Conservation (phyloP, 2,113 vertebrate species). For the Turnix velox region DNA sequence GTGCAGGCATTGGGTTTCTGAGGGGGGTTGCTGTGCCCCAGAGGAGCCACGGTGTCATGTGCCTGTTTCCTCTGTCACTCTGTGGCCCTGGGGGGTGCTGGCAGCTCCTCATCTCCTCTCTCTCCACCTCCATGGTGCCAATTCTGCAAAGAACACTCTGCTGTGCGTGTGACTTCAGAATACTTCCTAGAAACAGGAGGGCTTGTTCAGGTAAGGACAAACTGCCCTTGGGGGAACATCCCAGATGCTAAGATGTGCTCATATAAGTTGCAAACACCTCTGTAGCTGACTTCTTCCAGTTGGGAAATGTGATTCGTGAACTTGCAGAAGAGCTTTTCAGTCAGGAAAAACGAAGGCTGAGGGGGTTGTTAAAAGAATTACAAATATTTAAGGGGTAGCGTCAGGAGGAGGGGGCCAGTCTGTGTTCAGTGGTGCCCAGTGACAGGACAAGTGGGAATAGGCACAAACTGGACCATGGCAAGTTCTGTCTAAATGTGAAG, state of each 20-base stretch:
- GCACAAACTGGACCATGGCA: too few species aligned
- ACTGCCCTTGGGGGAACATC: rapidly evolving
- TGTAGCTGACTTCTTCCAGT: too few species aligned
- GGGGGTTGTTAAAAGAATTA: too few species aligned
- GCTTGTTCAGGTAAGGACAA: not conserved
- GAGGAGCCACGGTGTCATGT: not conserved
- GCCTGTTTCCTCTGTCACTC: not conserved
- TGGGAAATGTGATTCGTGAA: too few species aligned
- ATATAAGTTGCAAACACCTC: not conserved
- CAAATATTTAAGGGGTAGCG: too few species aligned
- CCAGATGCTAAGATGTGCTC: rapidly evolving
- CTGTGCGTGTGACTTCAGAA: rapidly evolving
- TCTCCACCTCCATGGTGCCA: not conserved
- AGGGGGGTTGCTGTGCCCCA: not conserved
- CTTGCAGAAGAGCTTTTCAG: too few species aligned
- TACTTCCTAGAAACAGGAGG: not conserved
- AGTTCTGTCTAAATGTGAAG: too few species aligned
- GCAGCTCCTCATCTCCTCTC: not conserved
- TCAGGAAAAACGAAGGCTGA: too few species aligned
- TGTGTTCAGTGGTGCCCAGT: too few species aligned
- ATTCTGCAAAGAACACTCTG: not conserved
- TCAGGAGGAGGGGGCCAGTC: too few species aligned
- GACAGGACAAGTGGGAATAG: too few species aligned
- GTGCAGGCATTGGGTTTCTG: not conserved
- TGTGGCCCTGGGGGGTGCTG: not conserved